These are phyloP conservation scores for Epiperipatus broadwayi DNA, from an alignment of 2,888 invertebrate species.

Conservation along the genomic window DNA sequence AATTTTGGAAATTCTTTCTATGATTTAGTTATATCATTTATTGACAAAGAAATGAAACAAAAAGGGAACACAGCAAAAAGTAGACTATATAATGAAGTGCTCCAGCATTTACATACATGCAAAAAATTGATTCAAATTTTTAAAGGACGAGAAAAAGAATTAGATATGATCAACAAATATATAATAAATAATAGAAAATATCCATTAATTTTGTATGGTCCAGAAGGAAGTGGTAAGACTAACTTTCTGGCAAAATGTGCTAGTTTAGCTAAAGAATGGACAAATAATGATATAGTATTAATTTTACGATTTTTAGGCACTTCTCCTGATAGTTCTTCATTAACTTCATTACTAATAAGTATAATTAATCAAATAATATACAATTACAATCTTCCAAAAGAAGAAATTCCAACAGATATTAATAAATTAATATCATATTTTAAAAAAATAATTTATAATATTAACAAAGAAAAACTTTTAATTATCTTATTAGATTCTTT, in stretches of 20 bases:
- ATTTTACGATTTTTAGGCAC: slow-evolving; percentile 83
- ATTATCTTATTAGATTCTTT: too few relatives aligned
- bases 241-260: slow-evolving; percentile 82
- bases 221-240: slow-evolving; percentile 94
- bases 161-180: slow-evolving; percentile 56
- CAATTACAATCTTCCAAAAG: slow-evolving; percentile 72
- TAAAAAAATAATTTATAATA: too few relatives aligned
- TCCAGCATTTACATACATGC: slow-evolving; percentile 86
- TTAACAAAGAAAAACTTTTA: too few relatives aligned
- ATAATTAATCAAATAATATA: too few relatives aligned
- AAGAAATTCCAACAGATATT: slow-evolving; percentile 87
- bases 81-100: slow-evolving; percentile 75
- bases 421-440: too few relatives aligned
- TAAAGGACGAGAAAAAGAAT: slow-evolving; percentile 70
- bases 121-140: slow-evolving; percentile 78
- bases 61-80: slow-evolving; percentile 84
- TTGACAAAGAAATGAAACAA: slow-evolving; percentile 85
- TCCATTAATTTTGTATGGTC: slow-evolving; percentile 76
- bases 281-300: slow-evolving; percentile 47
- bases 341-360: too few relatives aligned
- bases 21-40: slow-evolving; percentile 66
- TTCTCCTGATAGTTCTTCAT: slow-evolving; percentile 87
- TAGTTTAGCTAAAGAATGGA: slow-evolving; percentile 45
- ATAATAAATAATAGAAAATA: slow-evolving; percentile 61
- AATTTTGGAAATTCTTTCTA: slow-evolving; percentile 88